Base-by-base conservation (phyloP, 2,113 vertebrate species). In the Myotis yumanensis region DNA sequence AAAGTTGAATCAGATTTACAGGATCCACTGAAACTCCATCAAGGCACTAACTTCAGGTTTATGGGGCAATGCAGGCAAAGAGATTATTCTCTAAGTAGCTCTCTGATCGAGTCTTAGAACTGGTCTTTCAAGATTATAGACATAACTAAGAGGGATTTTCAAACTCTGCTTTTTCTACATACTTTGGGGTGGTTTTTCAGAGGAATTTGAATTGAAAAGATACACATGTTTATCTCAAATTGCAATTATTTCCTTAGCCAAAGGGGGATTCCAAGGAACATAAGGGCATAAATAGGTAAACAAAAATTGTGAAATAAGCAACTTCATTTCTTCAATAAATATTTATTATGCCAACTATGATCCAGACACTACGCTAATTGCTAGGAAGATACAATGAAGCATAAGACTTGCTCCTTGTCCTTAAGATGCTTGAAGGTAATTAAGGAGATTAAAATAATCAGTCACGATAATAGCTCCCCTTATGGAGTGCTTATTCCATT, bases 361-460 rank as follows among this genome's bases (percentile, higher is more conserved):
- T 66, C 17, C 76, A 92, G 59, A 90, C 11, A 18, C 52, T 75
- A 23, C 77, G 73, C 48, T 90, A 92, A 95, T 91, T 93, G 12
- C 48, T 77, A 87, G 86, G 62, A 81, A 69, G 68, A 88, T 92
- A 77, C 40, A 94, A 86, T 82, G 75, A 96, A 94, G 68, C 52
- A 75, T 40, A 86, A 37, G 68, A 85, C 35, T 86, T 48, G 11
- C 68, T 90, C 30, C 48, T 35, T 85, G 66, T 90, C 40, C 89
- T 95, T 96, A 71, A 2, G 15, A 76, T 86, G 32, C 51, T 89
- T 95, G 92, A 87, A 94, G 57, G 82, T 89, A 96, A 94, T 91
- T 87, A 93, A 72, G 54, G n/a, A 97, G 80, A 96, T 96, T 97
- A 93, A 97, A 95, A 93, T 69, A 95, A 95, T 96, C 57, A 87